Evolutionary conservation across 2,113 vertebrate species (phyloP).

Genomic region (Centropus bengalensis): DNA sequence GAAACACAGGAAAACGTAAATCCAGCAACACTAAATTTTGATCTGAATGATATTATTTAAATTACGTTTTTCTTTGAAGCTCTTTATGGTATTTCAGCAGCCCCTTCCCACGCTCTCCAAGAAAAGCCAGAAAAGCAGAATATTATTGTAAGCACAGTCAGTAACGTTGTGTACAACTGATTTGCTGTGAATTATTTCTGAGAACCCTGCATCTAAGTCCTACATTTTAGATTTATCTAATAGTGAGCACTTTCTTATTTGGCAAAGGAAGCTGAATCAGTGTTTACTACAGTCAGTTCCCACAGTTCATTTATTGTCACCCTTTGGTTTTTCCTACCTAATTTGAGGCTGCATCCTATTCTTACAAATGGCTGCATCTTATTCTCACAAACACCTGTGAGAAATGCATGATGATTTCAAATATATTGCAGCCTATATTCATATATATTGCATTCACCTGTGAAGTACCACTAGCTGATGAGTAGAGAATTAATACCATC

Average conservation of each 20-base stretch:
- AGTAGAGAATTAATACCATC: not conserved
- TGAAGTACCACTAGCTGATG: not conserved
- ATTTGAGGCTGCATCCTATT: not conserved
- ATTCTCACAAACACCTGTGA: not conserved
- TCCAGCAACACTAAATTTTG: not conserved
- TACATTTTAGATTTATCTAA: not conserved
- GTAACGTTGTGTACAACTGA: not conserved
- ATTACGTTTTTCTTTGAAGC: constrained; percentile 16
- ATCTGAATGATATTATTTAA: not conserved
- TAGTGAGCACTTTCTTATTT: not conserved
- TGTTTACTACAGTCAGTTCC: not conserved
- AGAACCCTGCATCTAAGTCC: not conserved
- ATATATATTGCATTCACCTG: not conserved
- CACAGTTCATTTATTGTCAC: not conserved
- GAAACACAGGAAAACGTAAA: not conserved
- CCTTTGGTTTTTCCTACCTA: not conserved
- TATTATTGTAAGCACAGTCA: not conserved
- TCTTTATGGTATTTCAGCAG: not conserved
- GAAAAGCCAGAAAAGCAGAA: not conserved
- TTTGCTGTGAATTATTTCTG: not conserved
- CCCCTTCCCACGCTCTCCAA: not conserved
- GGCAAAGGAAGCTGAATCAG: not conserved
- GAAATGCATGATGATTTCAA: not conserved
- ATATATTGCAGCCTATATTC: not conserved
- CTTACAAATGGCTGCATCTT: not conserved